Evolutionary conservation across 2,797 vertebrate genomes (phyloP).

Genomic region (Selene dorsalis): DNA sequence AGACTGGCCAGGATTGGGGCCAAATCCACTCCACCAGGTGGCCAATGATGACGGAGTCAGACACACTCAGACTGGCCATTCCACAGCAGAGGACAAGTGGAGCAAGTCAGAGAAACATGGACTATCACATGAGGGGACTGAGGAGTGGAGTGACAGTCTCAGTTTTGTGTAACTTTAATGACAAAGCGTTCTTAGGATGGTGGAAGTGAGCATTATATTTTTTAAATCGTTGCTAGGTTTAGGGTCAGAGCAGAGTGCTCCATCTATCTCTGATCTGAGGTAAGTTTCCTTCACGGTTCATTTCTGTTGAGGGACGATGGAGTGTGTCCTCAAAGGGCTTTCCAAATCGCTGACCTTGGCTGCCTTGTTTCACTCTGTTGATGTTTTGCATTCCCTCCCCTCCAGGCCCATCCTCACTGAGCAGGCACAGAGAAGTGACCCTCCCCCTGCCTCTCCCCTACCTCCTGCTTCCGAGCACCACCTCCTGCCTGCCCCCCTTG

Average conservation of each 20-base stretch:
- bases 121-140: background rate
- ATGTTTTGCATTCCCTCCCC: slow-evolving; percentile 65
- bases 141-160: slow-evolving; percentile 12
- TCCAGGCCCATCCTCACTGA: slow-evolving; percentile 76
- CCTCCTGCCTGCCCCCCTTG: slow-evolving; percentile 57
- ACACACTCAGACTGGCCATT: slow-evolving; percentile 33
- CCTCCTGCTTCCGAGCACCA: slow-evolving; percentile 59
- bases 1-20: slow-evolving; percentile 68
- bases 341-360: slow-evolving; percentile 4
- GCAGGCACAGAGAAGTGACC: slow-evolving; percentile 68
- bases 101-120: slow-evolving; percentile 52
- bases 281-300: slow-evolving; percentile 45
- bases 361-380: slow-evolving; percentile 54
- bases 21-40: slow-evolving; percentile 79
- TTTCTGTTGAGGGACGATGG: slow-evolving; percentile 2
- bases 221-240: slow-evolving; percentile 58
- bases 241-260: slow-evolving; percentile 25
- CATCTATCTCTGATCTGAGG: slow-evolving; percentile 38
- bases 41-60: slow-evolving; percentile 68
- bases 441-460: slow-evolving; percentile 56
- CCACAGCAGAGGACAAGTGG: slow-evolving; percentile 13
- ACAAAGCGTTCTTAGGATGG: slow-evolving; percentile 43
- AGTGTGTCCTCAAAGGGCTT: slow-evolving; percentile 7
- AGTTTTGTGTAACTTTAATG: slow-evolving; percentile 12
- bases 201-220: slow-evolving; percentile 51